Evolutionary conservation across 2,888 invertebrate species (phyloP), one percentile per base, ranked within the genome.

Genomic region (Leptopterna dolabrata): DNA sequence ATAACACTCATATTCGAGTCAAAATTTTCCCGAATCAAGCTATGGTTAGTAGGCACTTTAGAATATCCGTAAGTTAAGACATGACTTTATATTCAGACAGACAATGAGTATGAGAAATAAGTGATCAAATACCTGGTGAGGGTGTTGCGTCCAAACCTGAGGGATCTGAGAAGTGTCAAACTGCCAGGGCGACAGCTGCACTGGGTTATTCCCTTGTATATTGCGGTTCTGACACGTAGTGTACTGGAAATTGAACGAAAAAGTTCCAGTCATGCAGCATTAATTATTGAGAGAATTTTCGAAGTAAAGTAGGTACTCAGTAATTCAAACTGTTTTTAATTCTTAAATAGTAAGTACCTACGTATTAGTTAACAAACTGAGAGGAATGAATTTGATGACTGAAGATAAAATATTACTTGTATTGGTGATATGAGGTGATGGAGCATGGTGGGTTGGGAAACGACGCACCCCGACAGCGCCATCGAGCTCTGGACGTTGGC

Each of bases 101-200:
- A n/a, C n/a, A n/a, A n/a, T n/a, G n/a, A n/a, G n/a, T n/a, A 19
- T 11, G 55, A 55, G 36, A 36, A 36, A 36, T 36, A 36, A 4
- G 7, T 7, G 36, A 7, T 7, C 36, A 36, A 36, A 7, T 45
- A 80, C 95, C 90, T 95, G 96, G 30, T 96, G 91, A 0, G 95
- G 95, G 0, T 96, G 91, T 0, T 95, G 95, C 0, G 96, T 93
- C 96, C 96, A 97, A 88, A 95, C 92, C 91, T 95, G 95, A 2
- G 96, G 96, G 89, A 95, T 92, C 0, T 94, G 94, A 16, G 85
- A 45, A 30, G 94, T 93, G 80, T 95, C 94, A 90, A 96, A 94
- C 92, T 95, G 95, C 96, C 96, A 96, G 0, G 96, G 95, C 0
- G 94, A 93, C 91, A 96, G 95, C 92, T 96, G 96, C 95, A 96